phyloP scores from a whole-genome alignment of 2,113 vertebrate species.

The Oryzias curvinotus region DNA sequence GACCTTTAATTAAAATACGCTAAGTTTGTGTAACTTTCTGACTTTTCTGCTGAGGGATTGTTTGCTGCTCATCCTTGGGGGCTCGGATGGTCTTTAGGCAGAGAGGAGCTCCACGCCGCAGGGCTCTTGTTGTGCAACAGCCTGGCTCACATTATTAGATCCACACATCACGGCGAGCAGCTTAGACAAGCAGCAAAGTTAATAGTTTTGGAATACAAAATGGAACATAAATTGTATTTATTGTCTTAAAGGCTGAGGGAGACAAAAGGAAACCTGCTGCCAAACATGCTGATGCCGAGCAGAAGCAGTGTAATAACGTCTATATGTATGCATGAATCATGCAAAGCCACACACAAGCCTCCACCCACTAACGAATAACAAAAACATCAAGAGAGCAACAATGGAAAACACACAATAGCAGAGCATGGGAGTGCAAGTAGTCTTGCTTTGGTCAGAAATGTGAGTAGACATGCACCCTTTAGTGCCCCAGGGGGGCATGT shows the following conservation, averaged over 20 bases:
- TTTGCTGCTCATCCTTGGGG: conserved; percentile 23
- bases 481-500: not conserved
- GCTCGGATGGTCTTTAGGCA: conserved; percentile 42
- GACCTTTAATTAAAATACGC: conserved; percentile 54
- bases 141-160: conserved; percentile 40
- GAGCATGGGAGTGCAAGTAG: no score
- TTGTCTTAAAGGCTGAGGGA: conserved; percentile 13
- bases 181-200: conserved; percentile 9
- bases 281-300: conserved; percentile 9
- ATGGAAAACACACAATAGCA: no score
- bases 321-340: conserved; percentile 20
- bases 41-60: conserved; percentile 23
- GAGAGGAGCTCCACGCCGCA: conserved; percentile 18
- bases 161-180: conserved; percentile 27
- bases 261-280: conserved; percentile 5
- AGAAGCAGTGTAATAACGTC: conserved; percentile 15
- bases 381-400: no score
- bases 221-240: conserved; percentile 2
- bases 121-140: conserved; percentile 33
- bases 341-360: conserved; percentile 10
- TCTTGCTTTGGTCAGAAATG: conserved; percentile 2
- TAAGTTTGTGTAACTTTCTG: conserved; percentile 8
- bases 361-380: not conserved
- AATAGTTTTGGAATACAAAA: conserved; percentile 11
- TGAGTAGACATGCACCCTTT: conserved; percentile 3